These are phyloP conservation scores for Aphelocoma californica DNA, from an alignment of 2,797 vertebrate species.

Conservation along the genomic window DNA sequence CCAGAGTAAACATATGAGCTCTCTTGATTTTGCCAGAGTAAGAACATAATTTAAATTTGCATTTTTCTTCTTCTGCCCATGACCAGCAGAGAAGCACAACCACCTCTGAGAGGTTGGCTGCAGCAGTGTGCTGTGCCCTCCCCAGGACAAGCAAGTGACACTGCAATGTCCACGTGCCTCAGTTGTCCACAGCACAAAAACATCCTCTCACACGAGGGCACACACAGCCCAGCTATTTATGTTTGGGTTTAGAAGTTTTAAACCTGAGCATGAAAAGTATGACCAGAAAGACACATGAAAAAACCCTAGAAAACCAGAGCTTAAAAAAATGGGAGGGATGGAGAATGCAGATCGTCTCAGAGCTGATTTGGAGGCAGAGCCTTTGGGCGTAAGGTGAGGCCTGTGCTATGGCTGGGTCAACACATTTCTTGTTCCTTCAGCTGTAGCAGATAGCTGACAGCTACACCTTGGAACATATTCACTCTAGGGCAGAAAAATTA, in stretches of 20 bases:
- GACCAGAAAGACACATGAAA: not conserved
- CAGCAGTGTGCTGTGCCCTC: not conserved
- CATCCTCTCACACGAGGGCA: not conserved
- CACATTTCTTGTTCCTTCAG: not conserved
- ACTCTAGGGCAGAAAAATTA: not conserved
- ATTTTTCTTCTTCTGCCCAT: not conserved
- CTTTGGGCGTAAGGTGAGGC: not conserved
- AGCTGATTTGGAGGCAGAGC: not conserved
- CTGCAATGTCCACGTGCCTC: rapidly evolving
- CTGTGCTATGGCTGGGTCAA: not conserved
- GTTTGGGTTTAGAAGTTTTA: not conserved
- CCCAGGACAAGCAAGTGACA: not conserved
- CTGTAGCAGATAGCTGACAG: not conserved
- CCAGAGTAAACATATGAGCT: not conserved
- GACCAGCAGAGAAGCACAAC: not conserved
- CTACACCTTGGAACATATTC: not conserved
- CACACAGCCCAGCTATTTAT: not conserved
- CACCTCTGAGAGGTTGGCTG: not conserved
- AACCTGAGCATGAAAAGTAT: not conserved
- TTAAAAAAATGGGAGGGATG: not conserved
- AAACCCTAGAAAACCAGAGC: not conserved
- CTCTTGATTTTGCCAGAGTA: not conserved
- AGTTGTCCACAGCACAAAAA: not conserved
- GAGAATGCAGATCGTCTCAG: not conserved
- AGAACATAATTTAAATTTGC: not conserved